Evolutionary conservation across 2,888 invertebrate species (phyloP).

Genomic region (Xestia c-nigrum): DNA sequence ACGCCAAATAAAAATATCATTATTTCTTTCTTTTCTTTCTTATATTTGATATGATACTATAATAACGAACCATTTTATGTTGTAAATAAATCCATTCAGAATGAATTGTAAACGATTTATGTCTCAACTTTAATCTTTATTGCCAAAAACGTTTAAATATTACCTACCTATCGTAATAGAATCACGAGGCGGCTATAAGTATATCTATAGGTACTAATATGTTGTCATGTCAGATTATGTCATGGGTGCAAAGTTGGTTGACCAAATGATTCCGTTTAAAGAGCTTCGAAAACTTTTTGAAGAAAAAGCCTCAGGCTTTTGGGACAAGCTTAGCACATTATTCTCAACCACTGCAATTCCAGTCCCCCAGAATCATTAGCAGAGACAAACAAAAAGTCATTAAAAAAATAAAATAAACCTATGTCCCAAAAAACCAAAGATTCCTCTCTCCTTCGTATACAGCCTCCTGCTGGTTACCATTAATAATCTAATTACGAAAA

Average conservation of each 20-base stretch:
- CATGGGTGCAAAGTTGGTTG: not conserved
- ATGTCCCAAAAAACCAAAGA: not conserved
- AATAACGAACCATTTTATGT: no score
- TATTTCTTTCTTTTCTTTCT: no score
- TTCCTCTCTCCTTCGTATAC: not conserved
- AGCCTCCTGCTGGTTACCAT: not conserved
- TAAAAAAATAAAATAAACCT: not conserved
- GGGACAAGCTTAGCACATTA: not conserved
- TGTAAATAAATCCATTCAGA: not conserved
- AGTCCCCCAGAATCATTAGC: not conserved
- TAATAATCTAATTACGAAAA: conserved; percentile 38
- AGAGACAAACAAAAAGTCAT: not conserved
- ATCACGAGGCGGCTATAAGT: not conserved
- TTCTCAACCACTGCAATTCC: not conserved
- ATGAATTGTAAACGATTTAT: not conserved
- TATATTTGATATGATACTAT: no score
- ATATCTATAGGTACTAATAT: not conserved
- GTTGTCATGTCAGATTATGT: not conserved
- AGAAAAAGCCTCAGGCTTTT: not conserved
- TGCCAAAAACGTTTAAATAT: not conserved
- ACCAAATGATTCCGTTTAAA: not conserved
- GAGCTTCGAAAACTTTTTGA: not conserved
- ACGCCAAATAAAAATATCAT: no score
- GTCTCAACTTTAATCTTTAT: not conserved
- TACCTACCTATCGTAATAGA: not conserved